Base-by-base conservation (phyloP, 2,113 vertebrate genomes). In the Hucho hucho region DNA sequence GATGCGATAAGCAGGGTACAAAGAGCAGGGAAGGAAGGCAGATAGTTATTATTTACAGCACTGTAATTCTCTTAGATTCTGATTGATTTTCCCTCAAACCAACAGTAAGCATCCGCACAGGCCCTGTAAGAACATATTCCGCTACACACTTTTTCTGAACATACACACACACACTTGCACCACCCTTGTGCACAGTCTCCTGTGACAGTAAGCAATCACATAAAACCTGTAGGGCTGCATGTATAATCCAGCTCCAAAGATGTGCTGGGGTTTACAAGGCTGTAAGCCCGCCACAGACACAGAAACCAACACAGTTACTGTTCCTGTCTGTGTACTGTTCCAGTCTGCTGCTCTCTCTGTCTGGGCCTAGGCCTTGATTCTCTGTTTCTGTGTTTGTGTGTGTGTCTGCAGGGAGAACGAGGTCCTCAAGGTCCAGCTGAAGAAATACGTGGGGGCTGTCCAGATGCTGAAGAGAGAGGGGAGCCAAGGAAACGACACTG, bases 391-490 rank as follows among this genome's bases (percentile, higher is more conserved):
- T 59, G 14, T 28, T 46, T 78, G 26, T 72, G 22, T 77, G 58
- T 84, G 67, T 47, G 37, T 82, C 64, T 89, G 67, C 91, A 99
- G 98, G 87, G 98, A 99, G 91, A 99, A 99, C 53, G 98, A 99
- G 79, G 98, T 99, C 79, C 94, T 99, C 49, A 99, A 99, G 93
- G 98, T 99, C 81, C 98, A 99, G 75, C 88, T 99, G 83, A 99
- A 98, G 95, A 99, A 99, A 81, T 99, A 99, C 1, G 98, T 99
- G 32, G 97, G 96, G 61, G 98, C 98, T 85, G 98, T 99, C 71
- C 98, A 99, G 93, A 99, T 99, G 98, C 95, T 99, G 89, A 98
- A 97, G 92, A 93, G 97, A 92, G 98, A 99, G 91, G 92, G 91
- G 43, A 95, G 94, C 79, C 95, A 96, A 63, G 86, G 91, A 67